Base-by-base conservation (phyloP, 2,888 invertebrate genomes). In the Atethmia centrago region DNA sequence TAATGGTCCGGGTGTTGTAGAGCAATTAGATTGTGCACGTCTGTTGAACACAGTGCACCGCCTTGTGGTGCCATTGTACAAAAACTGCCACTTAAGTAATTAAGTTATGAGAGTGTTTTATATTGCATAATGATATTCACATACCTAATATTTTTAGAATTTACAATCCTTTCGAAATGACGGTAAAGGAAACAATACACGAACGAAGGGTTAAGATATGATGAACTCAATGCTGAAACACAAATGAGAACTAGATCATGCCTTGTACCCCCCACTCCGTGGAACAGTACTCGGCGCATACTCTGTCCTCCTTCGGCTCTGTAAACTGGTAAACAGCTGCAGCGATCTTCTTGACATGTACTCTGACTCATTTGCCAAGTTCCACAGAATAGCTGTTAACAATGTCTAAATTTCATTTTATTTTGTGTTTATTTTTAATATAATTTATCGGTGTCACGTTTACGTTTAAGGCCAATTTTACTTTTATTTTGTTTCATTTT, bases 1-100 rank as follows among this genome's bases (percentile, higher is more conserved):
- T 40, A 65, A 65, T 45, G 25, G 19, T 55, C 49, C n/a, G 25
- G 49, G 25, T 65, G 49, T 45, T 63, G 31, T 53, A 56, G 25
- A 62, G 31, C n/a, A 64, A 74, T 68, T 62, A 73, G n/a, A 63
- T 53, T 47, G 51, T 68, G 62, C 55, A 58, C 28, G 31, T 58
- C 47, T 61, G 16, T 45, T 63, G 42, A 47, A 53, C 51, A 53
- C 36, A 63, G 28, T 47, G 25, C 25, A 49, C 65, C 25, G 9
- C 31, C 47, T 47, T 64, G 3, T 40, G 8, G 28, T 31, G n/a
- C 19, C 28, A 28, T 40, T 76, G 28, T 40, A 47, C 19, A 47
- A 10, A 28, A 76, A 28, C 28, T 12, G 25, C 25, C 16, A n/a
- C 45, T 1, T 19, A 25, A 12, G 16, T 31, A 19, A n/a, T 47